A percentile compares a stretch with the other conserved stretches of the same genome.
Conservation (phyloP, 2,797 vertebrate genomes). For the Dendrocincla fuliginosa region DNA sequence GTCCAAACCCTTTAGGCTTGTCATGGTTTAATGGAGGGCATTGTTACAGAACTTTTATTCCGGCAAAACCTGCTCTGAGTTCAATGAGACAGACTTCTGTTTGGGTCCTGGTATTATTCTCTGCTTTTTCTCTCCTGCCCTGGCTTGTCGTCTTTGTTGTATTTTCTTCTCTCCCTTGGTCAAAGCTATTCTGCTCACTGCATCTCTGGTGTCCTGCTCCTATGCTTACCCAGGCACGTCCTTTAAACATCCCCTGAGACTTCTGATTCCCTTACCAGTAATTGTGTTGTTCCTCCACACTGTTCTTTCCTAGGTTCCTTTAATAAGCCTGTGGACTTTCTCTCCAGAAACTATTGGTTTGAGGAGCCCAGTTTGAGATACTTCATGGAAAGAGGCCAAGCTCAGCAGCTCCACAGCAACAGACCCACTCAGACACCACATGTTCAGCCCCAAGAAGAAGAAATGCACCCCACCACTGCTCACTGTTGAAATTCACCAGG, state of each 20-base stretch:
- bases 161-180: neutral
- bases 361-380: neutral
- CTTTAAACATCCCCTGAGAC: neutral
- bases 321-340: accelerated
- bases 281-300: neutral
- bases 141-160: neutral
- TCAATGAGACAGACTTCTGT: neutral
- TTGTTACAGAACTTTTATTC: neutral
- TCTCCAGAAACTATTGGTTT: neutral
- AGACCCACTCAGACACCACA: neutral
- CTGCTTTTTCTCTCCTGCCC: neutral
- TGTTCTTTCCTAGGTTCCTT: neutral
- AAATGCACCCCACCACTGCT: accelerated
- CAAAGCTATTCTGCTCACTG: neutral
- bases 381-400: neutral
- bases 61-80: neutral
- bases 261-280: neutral
- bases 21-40: neutral
- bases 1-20: neutral
- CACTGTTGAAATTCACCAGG: neutral
- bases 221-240: neutral
- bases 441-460: neutral
- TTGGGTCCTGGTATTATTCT: neutral
- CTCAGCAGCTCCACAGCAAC: neutral
- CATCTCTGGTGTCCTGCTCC: neutral